These are phyloP conservation scores for Eupithecia tripunctaria DNA, from an alignment of 2,888 invertebrate species.

Conservation along the genomic window DNA sequence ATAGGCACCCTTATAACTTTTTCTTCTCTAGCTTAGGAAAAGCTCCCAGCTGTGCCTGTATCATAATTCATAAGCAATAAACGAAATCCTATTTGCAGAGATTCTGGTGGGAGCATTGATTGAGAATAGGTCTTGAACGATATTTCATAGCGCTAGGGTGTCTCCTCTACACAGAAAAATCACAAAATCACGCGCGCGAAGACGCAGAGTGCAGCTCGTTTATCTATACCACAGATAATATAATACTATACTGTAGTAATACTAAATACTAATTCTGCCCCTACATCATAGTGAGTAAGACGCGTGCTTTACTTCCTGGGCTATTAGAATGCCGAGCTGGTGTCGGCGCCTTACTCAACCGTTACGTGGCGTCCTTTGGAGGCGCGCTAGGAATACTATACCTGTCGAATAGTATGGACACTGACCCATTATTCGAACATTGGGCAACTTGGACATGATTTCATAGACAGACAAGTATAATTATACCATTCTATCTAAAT, in stretches of 20 bases:
- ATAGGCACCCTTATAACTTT: neutral
- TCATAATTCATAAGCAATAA: too few species aligned
- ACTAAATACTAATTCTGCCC: too few species aligned
- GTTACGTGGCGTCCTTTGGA: slow-evolving; percentile 28
- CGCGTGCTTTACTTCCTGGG: slow-evolving; percentile 24
- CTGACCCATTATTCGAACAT: slow-evolving; percentile 2
- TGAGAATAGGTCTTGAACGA: too few species aligned
- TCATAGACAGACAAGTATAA: neutral
- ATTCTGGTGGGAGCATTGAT: too few species aligned
- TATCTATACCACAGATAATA: too few species aligned
- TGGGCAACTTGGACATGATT: neutral
- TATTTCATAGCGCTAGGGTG: too few species aligned
- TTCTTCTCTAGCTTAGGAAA: neutral
- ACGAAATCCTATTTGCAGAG: neutral
- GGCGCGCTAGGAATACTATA: neutral
- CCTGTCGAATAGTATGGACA: slow-evolving; percentile 7
- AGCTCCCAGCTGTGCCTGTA: neutral
- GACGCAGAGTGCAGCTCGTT: too few species aligned
- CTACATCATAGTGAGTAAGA: neutral
- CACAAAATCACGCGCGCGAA: too few species aligned
- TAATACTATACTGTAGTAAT: too few species aligned
- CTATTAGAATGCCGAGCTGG: slow-evolving; percentile 29
- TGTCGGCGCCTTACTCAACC: slow-evolving; percentile 26
- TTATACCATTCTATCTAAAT: too few species aligned
- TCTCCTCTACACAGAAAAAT: too few species aligned